Evolutionary conservation across 1,140 invertebrate genomes (phyloP).

Genomic region (Subanguina moxae): DNA sequence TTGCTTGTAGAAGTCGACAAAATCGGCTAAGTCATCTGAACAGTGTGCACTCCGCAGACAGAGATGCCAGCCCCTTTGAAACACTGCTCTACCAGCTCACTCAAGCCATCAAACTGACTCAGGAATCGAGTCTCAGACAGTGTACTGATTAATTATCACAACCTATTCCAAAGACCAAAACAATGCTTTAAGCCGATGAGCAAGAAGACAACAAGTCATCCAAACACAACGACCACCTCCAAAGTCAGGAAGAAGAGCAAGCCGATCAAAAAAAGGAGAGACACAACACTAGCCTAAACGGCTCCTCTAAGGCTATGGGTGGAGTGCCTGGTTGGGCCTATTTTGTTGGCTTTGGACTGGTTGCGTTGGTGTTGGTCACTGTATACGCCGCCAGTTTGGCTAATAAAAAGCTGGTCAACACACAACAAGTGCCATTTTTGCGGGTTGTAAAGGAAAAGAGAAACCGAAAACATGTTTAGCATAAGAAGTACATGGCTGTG

Average conservation of each 20-base stretch:
- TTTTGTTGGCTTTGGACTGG: constrained; percentile 6
- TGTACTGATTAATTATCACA: no score
- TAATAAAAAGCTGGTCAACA: not conserved
- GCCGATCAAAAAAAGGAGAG: not conserved
- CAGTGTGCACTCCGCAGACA: not conserved
- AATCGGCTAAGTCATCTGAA: not conserved
- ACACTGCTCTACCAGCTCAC: not conserved
- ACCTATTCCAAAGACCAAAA: no score
- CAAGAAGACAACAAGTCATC: not conserved
- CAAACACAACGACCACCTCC: not conserved
- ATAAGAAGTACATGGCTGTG: constrained; percentile 1
- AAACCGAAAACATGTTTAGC: not conserved
- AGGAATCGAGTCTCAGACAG: not conserved
- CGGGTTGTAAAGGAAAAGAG: no score
- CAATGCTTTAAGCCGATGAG: not conserved
- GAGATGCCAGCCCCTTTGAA: not conserved
- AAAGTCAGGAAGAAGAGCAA: no score
- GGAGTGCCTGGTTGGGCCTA: constrained; percentile 12
- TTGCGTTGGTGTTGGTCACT: not conserved
- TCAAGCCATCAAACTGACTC: not conserved
- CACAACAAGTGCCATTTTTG: constrained; percentile 7
- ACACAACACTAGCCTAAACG: not conserved
- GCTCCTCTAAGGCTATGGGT: no score
- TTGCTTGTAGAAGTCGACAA: not conserved
- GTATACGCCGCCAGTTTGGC: constrained; percentile 8